Evolutionary conservation across 2,888 invertebrate genomes (phyloP), one percentile per base, ranked within the genome.

Genomic region (Yponomeuta malinellus): DNA sequence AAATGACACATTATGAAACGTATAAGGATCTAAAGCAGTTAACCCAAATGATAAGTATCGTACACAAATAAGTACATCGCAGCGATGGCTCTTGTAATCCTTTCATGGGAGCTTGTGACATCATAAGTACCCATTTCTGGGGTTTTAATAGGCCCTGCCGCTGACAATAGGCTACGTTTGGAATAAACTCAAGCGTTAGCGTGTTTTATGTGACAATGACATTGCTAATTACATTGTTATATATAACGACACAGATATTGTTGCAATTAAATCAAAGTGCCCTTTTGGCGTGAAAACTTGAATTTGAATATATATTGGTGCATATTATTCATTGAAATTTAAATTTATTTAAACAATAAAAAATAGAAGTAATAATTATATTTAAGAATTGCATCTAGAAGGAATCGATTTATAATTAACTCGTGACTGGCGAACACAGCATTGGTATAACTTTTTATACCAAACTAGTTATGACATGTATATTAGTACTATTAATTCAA

Each of bases 31-130:
- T 59, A 59, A 59, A 59, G 15, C 52, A 59, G 15, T 59, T 59
- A 59, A 59, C 52, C 52, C 52, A 59, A 59, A 59, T 59, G 52
- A 59, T 59, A 59, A 59, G 52, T 59, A 59, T 59, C 52, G 52
- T 15, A 59, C 52, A 59, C 52, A 59, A 59, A 59, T 59, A 59
- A 59, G 52, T 59, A 59, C 52, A 15, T 15, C 15, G 15, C 52
- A 4, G 52, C 15, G 52, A 59, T 59, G 52, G 52, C 15, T 59
- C 5, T 15, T 1, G 52, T 12, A 9, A 4, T 59, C 52, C 52
- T 59, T 59, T 59, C 52, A 3, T 15, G 52, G 52, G 12, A 15
- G 52, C 15, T 5, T 59, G 52, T 59, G 52, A 59, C 52, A 1
- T 59, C 52, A 59, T 59, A 59, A 2, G 15, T 59, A 5, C 5